Evolutionary conservation across 2,888 invertebrate genomes (phyloP).

Genomic region (Lymantria monacha): DNA sequence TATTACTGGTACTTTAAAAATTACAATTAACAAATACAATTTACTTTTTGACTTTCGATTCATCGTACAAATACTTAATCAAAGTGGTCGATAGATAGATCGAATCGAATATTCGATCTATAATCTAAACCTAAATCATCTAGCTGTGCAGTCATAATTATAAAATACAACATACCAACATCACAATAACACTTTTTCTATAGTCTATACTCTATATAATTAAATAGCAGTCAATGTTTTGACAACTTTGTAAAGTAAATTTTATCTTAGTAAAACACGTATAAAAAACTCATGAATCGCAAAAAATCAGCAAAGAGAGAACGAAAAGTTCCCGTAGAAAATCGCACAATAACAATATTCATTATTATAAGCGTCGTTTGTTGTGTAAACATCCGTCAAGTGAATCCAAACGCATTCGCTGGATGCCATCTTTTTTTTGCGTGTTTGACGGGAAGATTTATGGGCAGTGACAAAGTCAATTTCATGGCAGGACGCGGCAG

Average conservation of each 20-base stretch:
- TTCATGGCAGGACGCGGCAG: conserved; percentile 61
- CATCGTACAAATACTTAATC: no score
- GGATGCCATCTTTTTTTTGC: conserved; percentile 57
- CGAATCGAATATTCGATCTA: no score
- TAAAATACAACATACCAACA: no score
- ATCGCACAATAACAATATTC: conserved; percentile 44
- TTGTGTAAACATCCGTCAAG: conserved; percentile 74
- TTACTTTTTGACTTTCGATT: no score
- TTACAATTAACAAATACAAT: no score
- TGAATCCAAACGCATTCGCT: conserved; percentile 54
- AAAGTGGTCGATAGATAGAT: no score
- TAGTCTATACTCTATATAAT: no score
- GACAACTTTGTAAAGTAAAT: not conserved
- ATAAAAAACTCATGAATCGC: not conserved
- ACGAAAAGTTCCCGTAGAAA: conserved; percentile 14
- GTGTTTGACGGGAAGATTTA: conserved; percentile 70
- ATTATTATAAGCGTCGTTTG: conserved; percentile 51
- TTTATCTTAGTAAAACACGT: not conserved
- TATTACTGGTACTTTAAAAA: no score
- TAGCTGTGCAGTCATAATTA: no score
- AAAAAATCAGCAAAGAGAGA: not conserved
- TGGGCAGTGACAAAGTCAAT: conserved; percentile 78
- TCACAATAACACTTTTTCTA: no score
- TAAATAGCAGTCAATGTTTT: not conserved
- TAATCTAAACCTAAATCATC: no score